phyloP scores from a whole-genome alignment of 2,113 vertebrate genomes.

The Bos taurus region DNA sequence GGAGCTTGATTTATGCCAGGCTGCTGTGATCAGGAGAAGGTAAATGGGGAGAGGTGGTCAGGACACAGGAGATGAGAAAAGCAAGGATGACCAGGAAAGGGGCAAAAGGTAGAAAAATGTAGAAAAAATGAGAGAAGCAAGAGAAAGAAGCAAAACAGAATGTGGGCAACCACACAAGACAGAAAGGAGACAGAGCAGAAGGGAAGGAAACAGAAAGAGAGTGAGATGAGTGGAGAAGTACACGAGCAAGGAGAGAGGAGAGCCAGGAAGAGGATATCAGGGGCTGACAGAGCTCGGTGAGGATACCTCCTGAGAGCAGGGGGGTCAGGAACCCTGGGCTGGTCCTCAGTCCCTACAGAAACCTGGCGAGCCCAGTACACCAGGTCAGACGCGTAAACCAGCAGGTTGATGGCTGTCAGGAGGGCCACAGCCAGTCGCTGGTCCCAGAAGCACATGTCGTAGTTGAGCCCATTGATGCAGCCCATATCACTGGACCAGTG shows the following conservation, averaged over 20 bases:
- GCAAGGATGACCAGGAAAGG: background rate
- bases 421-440: constrained; percentile 82
- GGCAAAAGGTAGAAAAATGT: fast-evolving
- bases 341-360: constrained; percentile 81
- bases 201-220: background rate
- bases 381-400: constrained; percentile 88
- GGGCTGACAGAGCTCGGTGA: fast-evolving
- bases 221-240: background rate
- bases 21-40: background rate
- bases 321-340: fast-evolving
- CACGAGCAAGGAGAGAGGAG: fast-evolving
- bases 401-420: constrained; percentile 85
- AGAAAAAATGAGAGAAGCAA: background rate
- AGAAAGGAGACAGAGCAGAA: background rate
- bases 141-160: background rate
- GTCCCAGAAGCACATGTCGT: constrained; percentile 80
- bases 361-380: constrained; percentile 86
- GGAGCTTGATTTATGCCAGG: background rate
- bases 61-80: background rate
- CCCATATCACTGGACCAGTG: fast-evolving
- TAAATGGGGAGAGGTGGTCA: background rate
- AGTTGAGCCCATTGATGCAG: fast-evolving
- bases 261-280: no score
- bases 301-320: fast-evolving
- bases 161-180: background rate